Evolutionary conservation across 2,797 vertebrate genomes (phyloP), one percentile per base, ranked within the genome.

Genomic region (Ptychadena robeensis): DNA sequence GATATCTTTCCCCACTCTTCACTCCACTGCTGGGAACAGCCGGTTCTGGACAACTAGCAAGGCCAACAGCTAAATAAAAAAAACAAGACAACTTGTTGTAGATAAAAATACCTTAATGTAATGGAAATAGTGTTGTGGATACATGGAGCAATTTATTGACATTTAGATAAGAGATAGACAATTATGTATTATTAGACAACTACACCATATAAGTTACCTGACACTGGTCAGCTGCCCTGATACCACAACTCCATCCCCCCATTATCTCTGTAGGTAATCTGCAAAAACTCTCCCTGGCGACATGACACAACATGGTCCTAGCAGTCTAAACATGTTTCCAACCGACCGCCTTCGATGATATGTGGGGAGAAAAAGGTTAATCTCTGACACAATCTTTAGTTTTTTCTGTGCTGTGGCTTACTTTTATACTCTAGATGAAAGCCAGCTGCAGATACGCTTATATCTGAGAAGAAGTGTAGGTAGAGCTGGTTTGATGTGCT

Each of bases 401-500:
- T 61, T 61, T 61, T 61, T n/a, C 27, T 61, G 27, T 28, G 25
- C 28, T 61, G 10, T 61, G 53, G 88, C 96, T 96, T 92, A 99
- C 98, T 99, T 94, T 99, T 99, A 90, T 99, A 99, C 86, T 99
- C 98, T 92, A 99, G 90, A 88, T 98, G 96, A 88, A 99, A 99
- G 84, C 98, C 98, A 0, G 98, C 97, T 0, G 98, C 98, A 6
- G 98, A 99, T 85, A 99, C 98, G 0, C 98, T 99, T 89, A 99
- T 99, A 87, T 99, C 98, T 0, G 98, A 99, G 88, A 96, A 99
- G 92, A 99, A 99, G 87, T 99, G 98, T 79, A 99, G 95, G 87
- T 98, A 98, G 82, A 99, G 96, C 87, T 98, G 96, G 91, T 99
- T 99, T 89, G 98, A 99, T 65, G 98, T 99, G 94, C 98, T 99